phyloP scores from a whole-genome alignment of 2,113 vertebrate genomes.

The Chloroceryle aenea region DNA sequence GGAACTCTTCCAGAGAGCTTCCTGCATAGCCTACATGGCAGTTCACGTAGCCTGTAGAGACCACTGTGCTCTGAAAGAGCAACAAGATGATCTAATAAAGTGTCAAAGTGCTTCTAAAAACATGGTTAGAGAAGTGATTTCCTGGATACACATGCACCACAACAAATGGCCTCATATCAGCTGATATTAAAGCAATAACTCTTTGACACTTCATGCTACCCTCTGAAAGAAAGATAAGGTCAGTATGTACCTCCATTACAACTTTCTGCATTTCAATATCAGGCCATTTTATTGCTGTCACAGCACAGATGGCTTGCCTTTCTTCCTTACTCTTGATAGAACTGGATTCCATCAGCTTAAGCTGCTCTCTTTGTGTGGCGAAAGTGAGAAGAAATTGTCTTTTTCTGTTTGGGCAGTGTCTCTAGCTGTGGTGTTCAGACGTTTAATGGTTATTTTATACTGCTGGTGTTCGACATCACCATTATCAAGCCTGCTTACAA shows the following conservation, averaged over 20 bases:
- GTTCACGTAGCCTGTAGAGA: conserved; percentile 28
- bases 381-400: conserved; percentile 60
- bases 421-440: neutral
- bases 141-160: conserved; percentile 50
- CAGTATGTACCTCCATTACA: conserved; percentile 78
- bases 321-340: conserved; percentile 59
- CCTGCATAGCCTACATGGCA: neutral
- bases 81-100: conserved; percentile 67
- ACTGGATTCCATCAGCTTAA: conserved; percentile 68
- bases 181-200: conserved; percentile 83
- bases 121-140: conserved; percentile 50
- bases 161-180: conserved; percentile 63
- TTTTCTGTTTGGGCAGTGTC: neutral
- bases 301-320: conserved; percentile 45
- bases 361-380: conserved; percentile 19
- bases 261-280: conserved; percentile 72
- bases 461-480: neutral
- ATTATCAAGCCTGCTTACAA: neutral
- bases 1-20: conserved; percentile 10
- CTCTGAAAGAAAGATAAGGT: conserved; percentile 76
- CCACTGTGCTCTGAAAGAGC: conserved; percentile 38
- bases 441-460: conserved; percentile 45
- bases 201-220: conserved; percentile 72
- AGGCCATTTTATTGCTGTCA: conserved; percentile 66
- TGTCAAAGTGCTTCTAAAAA: conserved; percentile 63